Conservation (phyloP, 1,140 invertebrate genomes). For the Rhizoglyphus robini region DNA sequence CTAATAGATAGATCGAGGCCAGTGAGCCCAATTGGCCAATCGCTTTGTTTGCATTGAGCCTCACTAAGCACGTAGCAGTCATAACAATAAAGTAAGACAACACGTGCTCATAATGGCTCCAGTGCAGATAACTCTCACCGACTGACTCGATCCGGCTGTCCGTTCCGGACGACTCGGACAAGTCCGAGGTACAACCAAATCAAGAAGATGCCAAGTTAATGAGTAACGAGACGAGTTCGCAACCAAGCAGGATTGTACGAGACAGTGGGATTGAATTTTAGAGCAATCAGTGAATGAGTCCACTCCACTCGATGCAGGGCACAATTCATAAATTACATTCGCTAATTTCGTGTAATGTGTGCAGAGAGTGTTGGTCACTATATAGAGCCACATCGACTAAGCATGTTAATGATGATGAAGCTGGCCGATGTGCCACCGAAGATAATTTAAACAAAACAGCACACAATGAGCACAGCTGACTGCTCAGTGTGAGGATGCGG, state of each 20-base stretch:
- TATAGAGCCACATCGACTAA: background rate
- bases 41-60: too few relatives aligned
- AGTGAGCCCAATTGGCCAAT: too few relatives aligned
- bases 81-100: too few relatives aligned
- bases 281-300: too few relatives aligned
- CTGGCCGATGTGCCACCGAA: background rate
- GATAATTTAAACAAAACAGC: conserved; percentile 12
- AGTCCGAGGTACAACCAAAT: too few relatives aligned
- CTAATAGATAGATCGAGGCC: too few relatives aligned
- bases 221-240: background rate
- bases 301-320: too few relatives aligned
- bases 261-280: too few relatives aligned
- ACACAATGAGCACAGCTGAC: background rate
- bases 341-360: background rate
- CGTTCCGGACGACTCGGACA: background rate
- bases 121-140: background rate
- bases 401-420: conserved; percentile 12
- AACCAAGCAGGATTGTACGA: too few relatives aligned
- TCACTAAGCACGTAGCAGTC: too few relatives aligned
- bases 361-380: background rate
- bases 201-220: background rate
- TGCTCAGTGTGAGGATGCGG: background rate
- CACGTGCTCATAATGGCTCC: conserved; percentile 10
- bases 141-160: too few relatives aligned
- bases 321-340: background rate